phyloP scores from a whole-genome alignment of 2,888 invertebrate genomes.

The Heliconius sara region DNA sequence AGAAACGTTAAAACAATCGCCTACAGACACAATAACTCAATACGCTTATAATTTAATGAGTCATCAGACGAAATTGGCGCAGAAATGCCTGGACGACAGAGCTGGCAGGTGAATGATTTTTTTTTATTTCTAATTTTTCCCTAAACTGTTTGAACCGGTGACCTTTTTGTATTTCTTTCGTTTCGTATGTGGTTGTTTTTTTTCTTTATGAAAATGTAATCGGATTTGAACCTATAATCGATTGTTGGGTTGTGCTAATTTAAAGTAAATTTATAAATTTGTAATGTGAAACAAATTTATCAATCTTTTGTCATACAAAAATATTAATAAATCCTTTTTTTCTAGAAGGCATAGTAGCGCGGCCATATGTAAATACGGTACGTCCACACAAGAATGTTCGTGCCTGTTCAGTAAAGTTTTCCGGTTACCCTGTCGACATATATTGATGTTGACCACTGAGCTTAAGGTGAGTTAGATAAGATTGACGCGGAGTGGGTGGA shows the following conservation, averaged over 20 bases:
- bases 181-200: too few relatives aligned
- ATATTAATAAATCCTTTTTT: constrained; percentile 9
- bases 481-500: too few relatives aligned
- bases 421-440: constrained; percentile 77
- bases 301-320: too few relatives aligned
- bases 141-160: not conserved
- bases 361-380: constrained; percentile 79
- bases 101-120: constrained; percentile 68
- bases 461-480: constrained; percentile 63
- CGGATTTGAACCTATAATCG: too few relatives aligned
- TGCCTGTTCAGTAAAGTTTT: constrained; percentile 82
- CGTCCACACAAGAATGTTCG: constrained; percentile 80
- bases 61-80: constrained; percentile 79
- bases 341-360: constrained; percentile 74
- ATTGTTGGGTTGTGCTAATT: too few relatives aligned
- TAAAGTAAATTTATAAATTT: too few relatives aligned
- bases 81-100: constrained; percentile 76
- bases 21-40: constrained; percentile 80
- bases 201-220: too few relatives aligned
- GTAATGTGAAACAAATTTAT: too few relatives aligned
- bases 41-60: constrained; percentile 82
- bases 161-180: not conserved
- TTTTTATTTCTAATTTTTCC: not conserved
- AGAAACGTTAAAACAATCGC: constrained; percentile 76
- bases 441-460: constrained; percentile 80